Base-by-base conservation (phyloP, 2,113 vertebrate species). In the Zapus hudsonius region DNA sequence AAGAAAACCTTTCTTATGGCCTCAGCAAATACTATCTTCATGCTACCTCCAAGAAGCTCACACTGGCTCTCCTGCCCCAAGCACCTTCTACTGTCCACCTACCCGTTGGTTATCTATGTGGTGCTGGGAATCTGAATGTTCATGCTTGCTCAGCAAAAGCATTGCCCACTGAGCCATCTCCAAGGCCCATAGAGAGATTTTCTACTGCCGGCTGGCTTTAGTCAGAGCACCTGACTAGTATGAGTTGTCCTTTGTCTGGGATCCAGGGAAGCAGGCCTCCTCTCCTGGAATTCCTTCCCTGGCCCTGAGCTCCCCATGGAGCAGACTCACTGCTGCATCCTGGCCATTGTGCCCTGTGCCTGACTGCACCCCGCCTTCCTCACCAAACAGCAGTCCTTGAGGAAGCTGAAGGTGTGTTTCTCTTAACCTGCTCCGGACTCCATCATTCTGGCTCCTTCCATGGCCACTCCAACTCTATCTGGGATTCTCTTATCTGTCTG, bases 11-110 rank as follows among this genome's bases (percentile, higher is more conserved):
- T 44, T 63, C 3, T n/a, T 8, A 36, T 0, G 3, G 16, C 57
- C 23, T 38, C 7, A 0, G 69, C 31, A 61, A 55, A 87, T 0
- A 3, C 15, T 1, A 1, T 0, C 5, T 36, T 31, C 1, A 22
- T 19, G 22, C 4, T 42, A 15, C 7, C 76, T 72, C 22, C 22
- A 88, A 33, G 59, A 36, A 8, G 31, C 78, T 64, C 72, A 9
- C 3, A 19, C 44, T 36, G 13, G 36, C 27, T 27, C 47, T 79
- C 31, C 42, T 38, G 23, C 9, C 42, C 69, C 25, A 63, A 36
- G 25, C 8, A 52, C 19, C 74, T n/a, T 47, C 16, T 3, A 17
- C 17, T 5, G 7, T 22, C 59, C 73, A 55, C 27, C 47, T 23
- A n/a, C 57, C 20, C 31, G n/a, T 27, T 36, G n/a, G n/a, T n/a